These are phyloP conservation scores for Nerophis lumbriciformis DNA, from an alignment of 2,113 vertebrate species.

Conservation along the genomic window DNA sequence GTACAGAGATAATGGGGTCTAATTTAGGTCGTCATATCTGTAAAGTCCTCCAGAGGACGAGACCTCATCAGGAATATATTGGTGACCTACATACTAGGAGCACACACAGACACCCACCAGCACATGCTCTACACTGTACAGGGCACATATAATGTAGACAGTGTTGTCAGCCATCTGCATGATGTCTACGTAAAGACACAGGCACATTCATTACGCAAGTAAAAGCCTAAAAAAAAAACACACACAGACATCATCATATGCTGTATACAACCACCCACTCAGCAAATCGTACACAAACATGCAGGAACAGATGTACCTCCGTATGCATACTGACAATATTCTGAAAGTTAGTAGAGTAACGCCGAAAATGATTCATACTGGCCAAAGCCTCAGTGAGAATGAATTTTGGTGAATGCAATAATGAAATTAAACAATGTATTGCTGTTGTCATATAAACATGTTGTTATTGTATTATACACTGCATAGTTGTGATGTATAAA, in stretches of 20 bases:
- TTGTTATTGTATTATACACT: too few relatives aligned
- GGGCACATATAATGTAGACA: conserved; percentile 14
- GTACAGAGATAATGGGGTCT: conserved; percentile 59
- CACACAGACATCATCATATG: conserved; percentile 10
- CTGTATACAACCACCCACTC: conserved; percentile 13
- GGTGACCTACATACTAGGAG: conserved; percentile 66
- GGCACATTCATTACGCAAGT: conserved; percentile 22
- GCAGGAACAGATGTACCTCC: conserved; percentile 7
- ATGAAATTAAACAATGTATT: too few relatives aligned
- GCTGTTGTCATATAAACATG: too few relatives aligned
- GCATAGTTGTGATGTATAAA: too few relatives aligned
- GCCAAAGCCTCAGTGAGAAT: too few relatives aligned
- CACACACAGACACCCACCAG: conserved; percentile 18
- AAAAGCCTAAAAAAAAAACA: neutral
- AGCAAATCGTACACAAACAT: conserved; percentile 1
- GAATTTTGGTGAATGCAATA: too few relatives aligned
- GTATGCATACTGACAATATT: neutral
- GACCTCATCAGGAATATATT: conserved; percentile 67
- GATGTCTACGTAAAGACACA: conserved; percentile 19
- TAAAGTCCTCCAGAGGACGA: conserved; percentile 65
- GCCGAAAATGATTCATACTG: neutral
- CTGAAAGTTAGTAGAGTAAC: neutral
- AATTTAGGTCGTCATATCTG: conserved; percentile 66
- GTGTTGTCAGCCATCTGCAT: conserved; percentile 9
- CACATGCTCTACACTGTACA: conserved; percentile 15